phyloP scores from a whole-genome alignment of 1,140 invertebrate genomes.

The Eciton burchellii region DNA sequence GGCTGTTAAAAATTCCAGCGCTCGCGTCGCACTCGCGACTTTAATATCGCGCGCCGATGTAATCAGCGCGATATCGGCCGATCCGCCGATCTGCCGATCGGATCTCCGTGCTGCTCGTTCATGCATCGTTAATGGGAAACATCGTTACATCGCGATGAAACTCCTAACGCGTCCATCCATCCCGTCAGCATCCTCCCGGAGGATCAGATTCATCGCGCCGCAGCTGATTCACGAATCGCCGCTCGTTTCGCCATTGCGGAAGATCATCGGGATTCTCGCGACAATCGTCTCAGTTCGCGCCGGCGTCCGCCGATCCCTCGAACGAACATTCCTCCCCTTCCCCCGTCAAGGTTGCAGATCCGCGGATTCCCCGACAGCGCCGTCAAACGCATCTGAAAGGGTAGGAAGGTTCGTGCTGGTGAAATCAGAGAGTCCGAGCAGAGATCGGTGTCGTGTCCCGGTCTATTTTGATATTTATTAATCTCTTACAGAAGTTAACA shows the following conservation, averaged over 20 bases:
- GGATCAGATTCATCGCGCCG: slow-evolving; percentile 29
- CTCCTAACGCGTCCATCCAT: slow-evolving; percentile 19
- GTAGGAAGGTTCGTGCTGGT: neutral
- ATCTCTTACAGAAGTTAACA: too few species aligned
- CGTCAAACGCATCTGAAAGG: neutral
- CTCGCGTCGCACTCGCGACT: slow-evolving; percentile 30
- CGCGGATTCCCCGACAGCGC: neutral
- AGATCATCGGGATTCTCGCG: slow-evolving; percentile 48
- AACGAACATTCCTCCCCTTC: neutral
- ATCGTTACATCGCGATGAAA: slow-evolving; percentile 33
- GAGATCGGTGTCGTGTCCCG: too few species aligned
- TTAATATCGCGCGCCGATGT: neutral
- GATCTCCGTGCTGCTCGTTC: neutral
- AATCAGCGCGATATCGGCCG: slow-evolving; percentile 49
- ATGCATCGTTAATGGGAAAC: slow-evolving; percentile 43
- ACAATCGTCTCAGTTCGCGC: slow-evolving; percentile 11
- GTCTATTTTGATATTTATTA: too few species aligned
- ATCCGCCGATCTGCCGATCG: slow-evolving; percentile 11
- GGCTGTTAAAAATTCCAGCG: slow-evolving; percentile 41
- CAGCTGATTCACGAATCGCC: slow-evolving; percentile 40
- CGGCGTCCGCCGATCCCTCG: slow-evolving; percentile 21
- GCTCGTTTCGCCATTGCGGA: slow-evolving; percentile 32
- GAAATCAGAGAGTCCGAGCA: too few species aligned
- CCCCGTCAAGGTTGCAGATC: too few species aligned
- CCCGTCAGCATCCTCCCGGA: neutral